Percentiles rank a stretch among this genome's conserved stretches.
These are phyloP conservation scores for Coleophora flavipennella DNA, from an alignment of 2,888 invertebrate genomes.

Conservation along the genomic window DNA sequence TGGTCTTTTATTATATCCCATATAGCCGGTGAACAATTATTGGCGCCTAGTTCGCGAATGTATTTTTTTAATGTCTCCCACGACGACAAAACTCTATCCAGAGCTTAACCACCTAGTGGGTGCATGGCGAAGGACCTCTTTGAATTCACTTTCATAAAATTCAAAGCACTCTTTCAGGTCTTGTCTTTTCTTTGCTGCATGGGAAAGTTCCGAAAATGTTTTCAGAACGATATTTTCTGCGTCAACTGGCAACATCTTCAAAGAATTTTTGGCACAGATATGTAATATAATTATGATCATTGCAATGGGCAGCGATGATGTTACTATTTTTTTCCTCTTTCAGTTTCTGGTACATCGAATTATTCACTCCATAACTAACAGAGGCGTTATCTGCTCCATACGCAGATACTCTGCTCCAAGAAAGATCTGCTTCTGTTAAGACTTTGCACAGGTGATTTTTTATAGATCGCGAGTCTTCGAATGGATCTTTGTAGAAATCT, in stretches of 20 bases:
- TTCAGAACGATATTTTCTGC: constrained; percentile 4
- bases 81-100: not conserved
- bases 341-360: constrained; percentile 1
- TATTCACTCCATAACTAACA: constrained; percentile 11
- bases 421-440: not conserved
- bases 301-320: constrained; percentile 5
- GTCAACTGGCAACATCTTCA: constrained; percentile 6
- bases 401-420: constrained; percentile 10
- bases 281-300: constrained; percentile 9
- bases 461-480: not conserved
- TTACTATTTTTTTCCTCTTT: constrained; percentile 5
- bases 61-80: no score
- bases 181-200: constrained; percentile 7
- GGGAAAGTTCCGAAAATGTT: constrained; percentile 10
- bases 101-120: constrained; percentile 9
- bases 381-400: constrained; percentile 13
- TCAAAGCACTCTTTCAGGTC: constrained; percentile 5
- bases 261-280: constrained; percentile 9
- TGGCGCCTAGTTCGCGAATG: no score
- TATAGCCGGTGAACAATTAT: no score
- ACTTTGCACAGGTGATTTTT: not conserved
- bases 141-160: not conserved
- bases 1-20: no score
- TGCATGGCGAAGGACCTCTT: constrained; percentile 7
- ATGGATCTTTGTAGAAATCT: not conserved